These are phyloP conservation scores for Acanthurus tractus DNA, from an alignment of 2,797 vertebrate genomes.

Conservation along the genomic window DNA sequence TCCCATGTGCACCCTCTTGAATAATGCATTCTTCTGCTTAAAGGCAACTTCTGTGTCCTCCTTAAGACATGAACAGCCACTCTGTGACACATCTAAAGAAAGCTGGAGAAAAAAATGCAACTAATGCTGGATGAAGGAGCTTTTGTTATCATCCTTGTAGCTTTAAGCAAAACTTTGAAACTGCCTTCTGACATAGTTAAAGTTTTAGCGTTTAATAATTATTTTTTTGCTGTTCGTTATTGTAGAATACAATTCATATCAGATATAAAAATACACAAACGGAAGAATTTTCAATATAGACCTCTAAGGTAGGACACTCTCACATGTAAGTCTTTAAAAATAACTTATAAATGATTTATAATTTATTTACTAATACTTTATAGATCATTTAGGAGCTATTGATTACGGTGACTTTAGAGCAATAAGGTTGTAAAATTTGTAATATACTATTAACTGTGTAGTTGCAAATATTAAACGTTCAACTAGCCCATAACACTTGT, in stretches of 20 bases:
- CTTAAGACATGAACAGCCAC: conserved; percentile 32
- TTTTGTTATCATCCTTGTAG: not conserved
- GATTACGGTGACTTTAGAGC: not conserved
- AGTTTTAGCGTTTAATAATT: not conserved
- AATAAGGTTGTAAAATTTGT: too few species aligned
- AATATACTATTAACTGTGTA: not conserved
- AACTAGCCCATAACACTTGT: not conserved
- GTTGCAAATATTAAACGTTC: not conserved
- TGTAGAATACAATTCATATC: not conserved
- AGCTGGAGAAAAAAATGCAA: not conserved
- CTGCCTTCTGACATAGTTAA: conserved; percentile 1
- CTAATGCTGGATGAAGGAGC: conserved; percentile 6
- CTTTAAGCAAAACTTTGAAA: conserved; percentile 9
- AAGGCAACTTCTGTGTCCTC: conserved; percentile 45
- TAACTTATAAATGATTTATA: not conserved
- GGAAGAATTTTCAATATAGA: not conserved
- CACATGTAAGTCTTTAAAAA: not conserved
- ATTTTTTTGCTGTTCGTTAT: not conserved
- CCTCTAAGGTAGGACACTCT: not conserved
- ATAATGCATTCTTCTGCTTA: conserved; percentile 65
- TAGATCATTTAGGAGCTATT: not conserved
- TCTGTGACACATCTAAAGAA: conserved; percentile 30
- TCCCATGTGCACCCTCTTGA: conserved; percentile 56
- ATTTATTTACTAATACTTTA: not conserved
- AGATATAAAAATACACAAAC: too few species aligned